Conservation (phyloP, 2,888 invertebrate genomes). For the Dromius quadrimaculatus region DNA sequence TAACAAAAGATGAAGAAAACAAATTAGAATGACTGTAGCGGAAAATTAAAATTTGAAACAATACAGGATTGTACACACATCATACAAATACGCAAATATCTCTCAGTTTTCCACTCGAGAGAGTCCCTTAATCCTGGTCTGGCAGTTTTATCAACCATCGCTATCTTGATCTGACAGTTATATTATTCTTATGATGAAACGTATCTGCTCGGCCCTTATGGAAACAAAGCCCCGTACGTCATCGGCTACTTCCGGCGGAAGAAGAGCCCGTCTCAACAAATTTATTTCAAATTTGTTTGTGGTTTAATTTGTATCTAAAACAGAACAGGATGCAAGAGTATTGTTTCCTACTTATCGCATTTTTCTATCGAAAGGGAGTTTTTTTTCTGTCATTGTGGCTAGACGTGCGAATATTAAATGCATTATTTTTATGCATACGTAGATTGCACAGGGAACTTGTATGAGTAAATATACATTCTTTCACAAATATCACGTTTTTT, state of each 20-base stretch:
- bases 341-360: conserved; percentile 30
- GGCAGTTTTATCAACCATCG: not conserved
- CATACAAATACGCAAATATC: conserved; percentile 29
- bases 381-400: conserved; percentile 20
- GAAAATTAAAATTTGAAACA: conserved; percentile 32
- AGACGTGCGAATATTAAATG: conserved; percentile 16
- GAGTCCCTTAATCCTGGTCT: conserved; percentile 3
- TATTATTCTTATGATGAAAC: conserved; percentile 43
- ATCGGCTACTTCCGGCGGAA: conserved; percentile 45
- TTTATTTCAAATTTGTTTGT: conserved; percentile 34
- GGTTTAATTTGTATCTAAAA: conserved; percentile 29
- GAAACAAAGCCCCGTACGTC: conserved; percentile 46
- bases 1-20: conserved; percentile 15
- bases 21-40: conserved; percentile 32
- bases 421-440: conserved; percentile 4
- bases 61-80: conserved; percentile 20
- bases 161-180: conserved; percentile 41
- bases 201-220: conserved; percentile 41
- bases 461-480: conserved; percentile 5
- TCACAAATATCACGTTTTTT: not conserved
- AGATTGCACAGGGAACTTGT: conserved; percentile 3
- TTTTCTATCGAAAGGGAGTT: conserved; percentile 16
- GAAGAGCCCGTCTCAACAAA: conserved; percentile 24
- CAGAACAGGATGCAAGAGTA: conserved; percentile 10
- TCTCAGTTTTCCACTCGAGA: conserved; percentile 11